phyloP scores from a whole-genome alignment of 1,140 invertebrate species.

The Propsilocerus akamusi region DNA sequence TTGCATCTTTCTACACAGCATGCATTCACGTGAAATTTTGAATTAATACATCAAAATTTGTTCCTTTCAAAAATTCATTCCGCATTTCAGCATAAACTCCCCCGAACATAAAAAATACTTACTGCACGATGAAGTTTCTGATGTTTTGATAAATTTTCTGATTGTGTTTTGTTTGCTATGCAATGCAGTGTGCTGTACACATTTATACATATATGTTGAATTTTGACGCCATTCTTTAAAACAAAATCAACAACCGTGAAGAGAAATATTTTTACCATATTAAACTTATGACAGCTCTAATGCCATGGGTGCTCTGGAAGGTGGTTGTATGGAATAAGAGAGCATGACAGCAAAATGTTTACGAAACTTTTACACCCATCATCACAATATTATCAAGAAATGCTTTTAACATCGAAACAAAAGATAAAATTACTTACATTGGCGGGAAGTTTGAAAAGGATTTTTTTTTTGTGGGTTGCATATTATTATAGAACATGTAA shows the following conservation, averaged over 20 bases:
- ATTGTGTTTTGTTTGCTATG: too few relatives aligned
- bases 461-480: too few relatives aligned
- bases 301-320: background rate
- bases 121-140: background rate
- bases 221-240: too few relatives aligned
- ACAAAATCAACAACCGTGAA: background rate
- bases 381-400: background rate
- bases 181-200: too few relatives aligned
- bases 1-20: too few relatives aligned
- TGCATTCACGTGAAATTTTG: too few relatives aligned
- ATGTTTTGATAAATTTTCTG: too few relatives aligned
- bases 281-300: conserved; percentile 1
- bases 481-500: too few relatives aligned
- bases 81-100: background rate
- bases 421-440: too few relatives aligned
- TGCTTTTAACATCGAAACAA: background rate
- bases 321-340: background rate
- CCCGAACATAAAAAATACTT: background rate
- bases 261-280: background rate
- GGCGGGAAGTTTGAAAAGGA: too few relatives aligned
- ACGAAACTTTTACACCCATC: background rate
- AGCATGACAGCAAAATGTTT: background rate
- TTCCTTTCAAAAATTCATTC: background rate
- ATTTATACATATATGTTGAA: too few relatives aligned
- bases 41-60: too few relatives aligned